Evolutionary conservation across 2,888 invertebrate genomes (phyloP).

Genomic region (Thereva nobilitata): DNA sequence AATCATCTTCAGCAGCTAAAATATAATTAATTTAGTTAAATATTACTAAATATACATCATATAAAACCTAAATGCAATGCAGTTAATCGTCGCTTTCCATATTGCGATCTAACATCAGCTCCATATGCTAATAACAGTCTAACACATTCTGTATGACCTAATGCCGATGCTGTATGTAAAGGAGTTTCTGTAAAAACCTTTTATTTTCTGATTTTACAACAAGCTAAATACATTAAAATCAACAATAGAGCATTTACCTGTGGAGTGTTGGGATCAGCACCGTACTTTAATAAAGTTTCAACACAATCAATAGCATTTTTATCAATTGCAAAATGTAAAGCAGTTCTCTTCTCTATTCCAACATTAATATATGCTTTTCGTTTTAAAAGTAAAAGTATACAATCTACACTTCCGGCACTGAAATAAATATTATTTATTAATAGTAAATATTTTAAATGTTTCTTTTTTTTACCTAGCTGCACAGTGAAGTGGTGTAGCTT

Average conservation of each 20-base stretch:
- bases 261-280: slow-evolving; percentile 81
- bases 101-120: slow-evolving; percentile 77
- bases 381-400: slow-evolving; percentile 65
- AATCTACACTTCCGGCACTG: slow-evolving; percentile 56
- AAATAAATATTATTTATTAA: background rate
- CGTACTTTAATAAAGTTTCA: slow-evolving; percentile 70
- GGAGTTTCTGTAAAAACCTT: slow-evolving; percentile 84
- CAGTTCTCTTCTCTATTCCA: slow-evolving; percentile 70
- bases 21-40: background rate
- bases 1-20: slow-evolving; percentile 81
- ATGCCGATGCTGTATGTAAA: slow-evolving; percentile 77
- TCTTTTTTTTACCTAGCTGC: slow-evolving; percentile 65
- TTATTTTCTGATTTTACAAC: slow-evolving; percentile 16
- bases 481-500: slow-evolving; percentile 77
- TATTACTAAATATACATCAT: background rate
- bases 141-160: slow-evolving; percentile 72
- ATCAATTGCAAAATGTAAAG: slow-evolving; percentile 83
- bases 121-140: slow-evolving; percentile 75
- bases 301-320: slow-evolving; percentile 76
- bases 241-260: slow-evolving; percentile 62
- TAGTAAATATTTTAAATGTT: slow-evolving; percentile 12
- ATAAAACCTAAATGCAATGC: slow-evolving; percentile 71
- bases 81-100: slow-evolving; percentile 72
- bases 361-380: slow-evolving; percentile 81
- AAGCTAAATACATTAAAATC: background rate